These are phyloP conservation scores for Amorpha juglandis DNA, from an alignment of 2,888 invertebrate genomes.

Conservation along the genomic window DNA sequence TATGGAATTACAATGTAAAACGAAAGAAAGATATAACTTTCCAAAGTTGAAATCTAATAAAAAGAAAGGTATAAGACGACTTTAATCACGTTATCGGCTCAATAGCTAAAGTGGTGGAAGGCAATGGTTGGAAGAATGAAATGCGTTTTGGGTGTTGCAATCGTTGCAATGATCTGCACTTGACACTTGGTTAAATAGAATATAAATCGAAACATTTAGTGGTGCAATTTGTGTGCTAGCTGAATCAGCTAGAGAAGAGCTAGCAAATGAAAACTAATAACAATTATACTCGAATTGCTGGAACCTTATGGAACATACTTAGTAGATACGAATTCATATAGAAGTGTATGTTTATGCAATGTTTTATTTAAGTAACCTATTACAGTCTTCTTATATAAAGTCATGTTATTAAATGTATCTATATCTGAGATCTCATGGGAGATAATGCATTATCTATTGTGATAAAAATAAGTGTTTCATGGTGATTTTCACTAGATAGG, in stretches of 20 bases:
- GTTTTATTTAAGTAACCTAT: too few relatives aligned
- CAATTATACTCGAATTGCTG: too few relatives aligned
- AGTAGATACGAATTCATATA: too few relatives aligned
- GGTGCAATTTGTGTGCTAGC: neutral
- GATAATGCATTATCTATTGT: too few relatives aligned
- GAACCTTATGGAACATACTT: too few relatives aligned
- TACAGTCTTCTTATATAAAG: too few relatives aligned
- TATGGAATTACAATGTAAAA: neutral
- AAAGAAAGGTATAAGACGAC: neutral
- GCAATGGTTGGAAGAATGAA: neutral
- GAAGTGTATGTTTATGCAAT: too few relatives aligned
- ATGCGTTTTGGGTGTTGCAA: too few relatives aligned
- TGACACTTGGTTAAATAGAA: slow-evolving; percentile 4
- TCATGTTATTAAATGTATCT: too few relatives aligned
- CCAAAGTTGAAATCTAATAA: neutral
- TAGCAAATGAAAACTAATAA: neutral
- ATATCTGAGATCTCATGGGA: too few relatives aligned
- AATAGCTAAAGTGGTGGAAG: neutral
- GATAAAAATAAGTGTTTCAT: too few relatives aligned
- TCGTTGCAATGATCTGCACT: slow-evolving; percentile 9
- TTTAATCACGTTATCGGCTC: neutral
- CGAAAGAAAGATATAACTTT: neutral
- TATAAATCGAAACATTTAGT: neutral
- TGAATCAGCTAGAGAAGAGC: neutral
- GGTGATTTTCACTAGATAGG: too few relatives aligned